phyloP scores from a whole-genome alignment of 2,113 vertebrate genomes.

The Gorsachius goisagi region DNA sequence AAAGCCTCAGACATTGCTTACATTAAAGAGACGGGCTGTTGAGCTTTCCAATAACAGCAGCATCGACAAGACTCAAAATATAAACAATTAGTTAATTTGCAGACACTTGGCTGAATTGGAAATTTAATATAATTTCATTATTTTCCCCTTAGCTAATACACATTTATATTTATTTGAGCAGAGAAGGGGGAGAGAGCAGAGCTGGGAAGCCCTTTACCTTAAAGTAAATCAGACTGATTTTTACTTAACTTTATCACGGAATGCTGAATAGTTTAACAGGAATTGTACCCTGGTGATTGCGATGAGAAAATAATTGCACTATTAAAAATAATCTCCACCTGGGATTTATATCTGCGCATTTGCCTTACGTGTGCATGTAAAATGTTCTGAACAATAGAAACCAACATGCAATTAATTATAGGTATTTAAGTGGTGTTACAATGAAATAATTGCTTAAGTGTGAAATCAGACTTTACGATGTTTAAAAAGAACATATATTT shows the following conservation, averaged over 20 bases:
- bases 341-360: background rate
- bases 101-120: slow-evolving; percentile 31
- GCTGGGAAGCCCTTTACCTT: background rate
- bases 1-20: background rate
- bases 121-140: slow-evolving; percentile 36
- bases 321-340: background rate
- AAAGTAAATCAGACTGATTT: slow-evolving; percentile 32
- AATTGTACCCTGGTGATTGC: background rate
- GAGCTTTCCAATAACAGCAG: background rate
- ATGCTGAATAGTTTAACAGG: background rate
- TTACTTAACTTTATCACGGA: slow-evolving; percentile 36
- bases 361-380: background rate
- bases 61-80: background rate
- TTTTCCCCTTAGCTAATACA: background rate
- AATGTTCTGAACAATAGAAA: background rate
- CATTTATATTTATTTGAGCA: slow-evolving; percentile 20
- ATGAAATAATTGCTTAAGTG: background rate
- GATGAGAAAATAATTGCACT: slow-evolving; percentile 3
- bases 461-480: background rate
- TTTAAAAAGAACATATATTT: background rate
- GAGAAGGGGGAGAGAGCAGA: background rate
- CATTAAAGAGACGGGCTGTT: background rate
- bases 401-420: background rate
- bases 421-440: background rate
- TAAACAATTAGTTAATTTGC: slow-evolving; percentile 32